phyloP scores from a whole-genome alignment of 1,140 invertebrate species.

The Trialeurodes vaporariorum region DNA sequence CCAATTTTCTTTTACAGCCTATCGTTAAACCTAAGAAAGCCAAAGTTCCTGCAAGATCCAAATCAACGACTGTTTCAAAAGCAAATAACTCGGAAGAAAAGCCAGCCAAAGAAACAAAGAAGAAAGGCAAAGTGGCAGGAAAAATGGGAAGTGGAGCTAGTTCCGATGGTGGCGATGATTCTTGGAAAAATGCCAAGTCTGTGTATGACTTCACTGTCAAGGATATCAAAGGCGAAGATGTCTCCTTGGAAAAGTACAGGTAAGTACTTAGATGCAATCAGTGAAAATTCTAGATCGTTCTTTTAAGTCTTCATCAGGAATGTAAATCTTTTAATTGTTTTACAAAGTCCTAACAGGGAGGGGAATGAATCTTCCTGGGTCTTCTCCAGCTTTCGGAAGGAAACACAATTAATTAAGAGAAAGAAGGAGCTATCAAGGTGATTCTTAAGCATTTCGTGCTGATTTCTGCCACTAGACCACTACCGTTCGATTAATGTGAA shows the following conservation, averaged over 20 bases:
- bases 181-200: conserved; percentile 45
- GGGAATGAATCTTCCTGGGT: background rate
- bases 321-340: background rate
- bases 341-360: background rate
- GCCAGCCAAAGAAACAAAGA: background rate
- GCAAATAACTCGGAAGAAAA: background rate
- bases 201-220: conserved; percentile 64
- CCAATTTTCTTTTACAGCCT: background rate
- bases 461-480: too few species aligned
- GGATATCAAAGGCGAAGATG: conserved; percentile 57
- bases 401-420: background rate
- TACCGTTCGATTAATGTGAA: too few species aligned
- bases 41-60: background rate
- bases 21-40: background rate
- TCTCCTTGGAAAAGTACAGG: conserved; percentile 58
- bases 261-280: conserved; percentile 21
- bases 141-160: background rate
- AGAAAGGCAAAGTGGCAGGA: too few species aligned
- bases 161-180: background rate
- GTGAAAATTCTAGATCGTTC: background rate
- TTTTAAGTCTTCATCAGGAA: background rate
- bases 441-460: background rate
- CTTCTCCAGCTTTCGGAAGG: background rate
- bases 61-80: background rate
- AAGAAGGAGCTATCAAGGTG: background rate